phyloP scores from a whole-genome alignment of 2,113 vertebrate species.

The Naja naja region DNA sequence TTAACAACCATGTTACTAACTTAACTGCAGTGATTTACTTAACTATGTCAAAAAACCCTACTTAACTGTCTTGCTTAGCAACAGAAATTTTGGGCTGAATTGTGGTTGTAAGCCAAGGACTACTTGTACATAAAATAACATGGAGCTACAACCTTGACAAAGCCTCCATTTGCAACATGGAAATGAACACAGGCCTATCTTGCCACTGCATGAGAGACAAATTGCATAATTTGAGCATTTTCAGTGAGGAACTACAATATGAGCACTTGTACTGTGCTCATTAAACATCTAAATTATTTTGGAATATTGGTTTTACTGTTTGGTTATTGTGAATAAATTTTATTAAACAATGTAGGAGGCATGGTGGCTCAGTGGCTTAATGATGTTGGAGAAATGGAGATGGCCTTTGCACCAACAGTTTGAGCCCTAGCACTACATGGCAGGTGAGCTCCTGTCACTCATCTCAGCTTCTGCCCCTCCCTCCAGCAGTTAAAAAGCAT shows the following conservation, averaged over 20 bases:
- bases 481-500: neutral
- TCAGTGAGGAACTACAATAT: neutral
- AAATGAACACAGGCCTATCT: neutral
- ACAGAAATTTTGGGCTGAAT: neutral
- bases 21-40: neutral
- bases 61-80: neutral
- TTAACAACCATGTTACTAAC: neutral
- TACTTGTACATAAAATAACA: neutral
- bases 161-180: neutral
- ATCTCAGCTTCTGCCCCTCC: neutral
- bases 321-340: neutral
- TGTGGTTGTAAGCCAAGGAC: neutral
- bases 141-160: neutral
- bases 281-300: neutral
- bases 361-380: neutral
- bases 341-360: neutral
- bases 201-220: neutral
- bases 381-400: neutral
- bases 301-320: neutral
- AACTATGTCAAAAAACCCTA: neutral
- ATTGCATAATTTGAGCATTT: neutral
- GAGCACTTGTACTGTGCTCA: neutral
- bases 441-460: neutral
- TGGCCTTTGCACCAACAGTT: neutral
- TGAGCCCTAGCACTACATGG: neutral